These are phyloP conservation scores for Paratrypauchen microcephalus DNA, from an alignment of 2,797 vertebrate species.

Conservation along the genomic window DNA sequence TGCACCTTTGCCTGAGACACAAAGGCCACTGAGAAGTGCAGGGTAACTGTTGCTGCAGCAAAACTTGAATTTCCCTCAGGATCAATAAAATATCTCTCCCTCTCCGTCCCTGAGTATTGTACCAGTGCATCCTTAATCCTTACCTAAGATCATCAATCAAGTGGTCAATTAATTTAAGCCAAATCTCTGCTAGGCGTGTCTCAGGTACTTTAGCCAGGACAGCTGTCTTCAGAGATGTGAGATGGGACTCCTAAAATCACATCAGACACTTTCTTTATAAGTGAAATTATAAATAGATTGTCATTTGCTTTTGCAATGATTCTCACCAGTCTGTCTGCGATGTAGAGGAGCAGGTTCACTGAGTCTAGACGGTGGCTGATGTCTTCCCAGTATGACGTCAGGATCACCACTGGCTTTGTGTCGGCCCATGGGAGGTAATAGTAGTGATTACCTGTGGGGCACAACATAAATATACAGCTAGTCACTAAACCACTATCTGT, in stretches of 20 bases:
- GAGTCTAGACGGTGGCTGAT: slow-evolving; percentile 90
- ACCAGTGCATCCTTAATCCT: neutral
- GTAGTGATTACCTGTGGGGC: slow-evolving; percentile 88
- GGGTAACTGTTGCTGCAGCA: too few species aligned
- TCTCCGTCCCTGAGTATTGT: too few species aligned
- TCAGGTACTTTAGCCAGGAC: slow-evolving; percentile 83
- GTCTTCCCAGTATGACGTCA: slow-evolving; percentile 97
- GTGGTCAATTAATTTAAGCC: slow-evolving; percentile 87
- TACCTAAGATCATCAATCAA: slow-evolving; percentile 89
- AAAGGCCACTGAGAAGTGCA: too few species aligned
- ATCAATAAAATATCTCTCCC: too few species aligned
- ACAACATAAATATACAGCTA: slow-evolving; percentile 31
- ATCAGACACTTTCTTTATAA: slow-evolving; percentile 8
- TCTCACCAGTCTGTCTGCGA: slow-evolving; percentile 85
- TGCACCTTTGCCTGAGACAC: too few species aligned
- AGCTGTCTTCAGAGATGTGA: slow-evolving; percentile 82
- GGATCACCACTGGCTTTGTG: slow-evolving; percentile 92
- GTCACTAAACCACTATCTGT: slow-evolving; percentile 13
- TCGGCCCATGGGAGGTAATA: slow-evolving; percentile 95
- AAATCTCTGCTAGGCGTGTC: slow-evolving; percentile 78
- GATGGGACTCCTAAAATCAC: slow-evolving; percentile 59
- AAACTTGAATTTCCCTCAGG: too few species aligned
- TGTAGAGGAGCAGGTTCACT: slow-evolving; percentile 85
- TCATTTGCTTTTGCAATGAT: neutral
- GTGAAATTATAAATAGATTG: neutral